Evolutionary conservation across 2,888 invertebrate species (phyloP).

Genomic region (Nomada ferruginata): DNA sequence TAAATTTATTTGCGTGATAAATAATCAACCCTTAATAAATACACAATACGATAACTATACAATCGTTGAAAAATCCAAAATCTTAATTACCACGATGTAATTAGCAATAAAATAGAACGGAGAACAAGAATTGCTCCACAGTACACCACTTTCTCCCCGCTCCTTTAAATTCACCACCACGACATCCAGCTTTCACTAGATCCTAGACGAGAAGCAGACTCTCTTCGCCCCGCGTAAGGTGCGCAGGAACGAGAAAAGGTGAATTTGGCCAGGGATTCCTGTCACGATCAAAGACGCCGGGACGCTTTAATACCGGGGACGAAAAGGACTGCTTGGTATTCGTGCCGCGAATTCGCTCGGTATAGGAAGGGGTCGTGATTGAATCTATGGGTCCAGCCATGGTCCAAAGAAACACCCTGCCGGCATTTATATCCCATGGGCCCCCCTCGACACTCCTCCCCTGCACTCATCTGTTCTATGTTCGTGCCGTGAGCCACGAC

Average conservation of each 20-base stretch:
- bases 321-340: conserved; percentile 77
- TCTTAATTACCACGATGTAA: too few relatives aligned
- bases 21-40: too few relatives aligned
- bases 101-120: too few relatives aligned
- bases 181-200: too few relatives aligned
- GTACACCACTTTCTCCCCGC: too few relatives aligned
- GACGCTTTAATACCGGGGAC: conserved; percentile 62
- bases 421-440: conserved; percentile 76
- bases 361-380: conserved; percentile 78
- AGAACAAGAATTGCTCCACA: too few relatives aligned
- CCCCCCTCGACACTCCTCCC: conserved; percentile 41
- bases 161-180: too few relatives aligned
- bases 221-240: not conserved
- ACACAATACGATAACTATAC: too few relatives aligned
- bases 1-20: too few relatives aligned
- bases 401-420: conserved; percentile 75
- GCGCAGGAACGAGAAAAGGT: conserved; percentile 35
- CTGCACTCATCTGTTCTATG: conserved; percentile 21
- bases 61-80: too few relatives aligned
- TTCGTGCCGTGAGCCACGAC: conserved; percentile 42
- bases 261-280: conserved; percentile 55
- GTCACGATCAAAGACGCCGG: conserved; percentile 73
- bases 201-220: too few relatives aligned
- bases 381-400: conserved; percentile 75
- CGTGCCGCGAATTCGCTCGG: conserved; percentile 74